Evolutionary conservation across 2,888 invertebrate species (phyloP).

Genomic region (Lepeophtheirus nordmannii): DNA sequence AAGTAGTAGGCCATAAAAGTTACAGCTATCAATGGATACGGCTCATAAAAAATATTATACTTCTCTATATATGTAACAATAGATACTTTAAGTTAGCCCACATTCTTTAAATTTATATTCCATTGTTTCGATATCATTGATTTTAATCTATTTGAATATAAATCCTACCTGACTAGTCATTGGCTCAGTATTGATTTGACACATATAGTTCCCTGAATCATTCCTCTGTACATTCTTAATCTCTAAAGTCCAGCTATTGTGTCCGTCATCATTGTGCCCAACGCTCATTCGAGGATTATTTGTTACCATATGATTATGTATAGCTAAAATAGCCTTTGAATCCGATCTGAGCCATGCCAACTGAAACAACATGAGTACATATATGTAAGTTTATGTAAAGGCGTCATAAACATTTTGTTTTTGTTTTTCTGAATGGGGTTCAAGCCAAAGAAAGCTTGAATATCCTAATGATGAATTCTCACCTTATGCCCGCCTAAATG

Average conservation of each 20-base stretch:
- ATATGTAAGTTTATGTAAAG: no score
- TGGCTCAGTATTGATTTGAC: conserved; percentile 83
- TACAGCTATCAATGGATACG: no score
- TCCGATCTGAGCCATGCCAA: conserved; percentile 31
- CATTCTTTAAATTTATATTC: no score
- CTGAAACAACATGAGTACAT: conserved; percentile 26
- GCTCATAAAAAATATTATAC: no score
- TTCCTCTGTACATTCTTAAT: conserved; percentile 66
- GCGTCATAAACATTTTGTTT: no score
- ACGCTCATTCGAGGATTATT: conserved; percentile 45
- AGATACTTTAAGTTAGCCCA: no score
- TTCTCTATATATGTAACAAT: no score
- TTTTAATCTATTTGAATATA: no score
- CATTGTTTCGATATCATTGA: no score
- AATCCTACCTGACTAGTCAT: conserved; percentile 56
- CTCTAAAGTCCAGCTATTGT: conserved; percentile 78
- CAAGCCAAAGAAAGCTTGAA: no score
- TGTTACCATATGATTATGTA: conserved; percentile 30
- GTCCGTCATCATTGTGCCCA: conserved; percentile 59
- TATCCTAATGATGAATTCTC: conserved; percentile 41
- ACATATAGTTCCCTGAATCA: conserved; percentile 75
- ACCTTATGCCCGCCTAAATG: conserved; percentile 73
- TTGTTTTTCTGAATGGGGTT: no score
- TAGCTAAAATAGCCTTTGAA: conserved; percentile 31
- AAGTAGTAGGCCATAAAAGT: no score